Percentiles rank a stretch among this genome's conserved stretches.
Conservation (phyloP, 2,888 invertebrate genomes). For the Phanerotoma sp. region DNA sequence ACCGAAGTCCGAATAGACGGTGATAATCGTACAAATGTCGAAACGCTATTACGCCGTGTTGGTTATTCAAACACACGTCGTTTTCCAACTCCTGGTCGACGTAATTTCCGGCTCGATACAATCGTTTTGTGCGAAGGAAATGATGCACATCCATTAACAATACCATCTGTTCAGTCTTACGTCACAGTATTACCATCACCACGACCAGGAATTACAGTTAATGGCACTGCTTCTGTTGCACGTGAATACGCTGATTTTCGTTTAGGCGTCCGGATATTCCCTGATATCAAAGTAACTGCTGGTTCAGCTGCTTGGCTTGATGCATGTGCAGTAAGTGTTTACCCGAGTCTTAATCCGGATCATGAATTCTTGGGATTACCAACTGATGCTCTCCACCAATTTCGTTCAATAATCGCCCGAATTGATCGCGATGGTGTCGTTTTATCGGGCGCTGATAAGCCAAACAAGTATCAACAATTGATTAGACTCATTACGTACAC, state of each 20-base stretch:
- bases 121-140: slow-evolving; percentile 74
- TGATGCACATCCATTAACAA: slow-evolving; percentile 71
- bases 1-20: slow-evolving; percentile 91
- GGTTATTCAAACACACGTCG: slow-evolving; percentile 90
- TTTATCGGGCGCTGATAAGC: slow-evolving; percentile 75
- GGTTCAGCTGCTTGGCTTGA: slow-evolving; percentile 69
- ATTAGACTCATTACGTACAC: slow-evolving; percentile 86
- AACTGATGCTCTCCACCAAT: slow-evolving; percentile 68
- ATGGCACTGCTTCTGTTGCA: slow-evolving; percentile 80
- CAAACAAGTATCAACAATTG: slow-evolving; percentile 76
- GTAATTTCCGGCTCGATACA: slow-evolving; percentile 82
- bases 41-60: slow-evolving; percentile 80
- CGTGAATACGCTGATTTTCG: slow-evolving; percentile 84
- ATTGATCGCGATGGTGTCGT: slow-evolving; percentile 89
- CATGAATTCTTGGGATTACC: slow-evolving; percentile 87
- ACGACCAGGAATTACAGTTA: slow-evolving; percentile 80
- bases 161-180: slow-evolving; percentile 79
- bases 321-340: slow-evolving; percentile 91
- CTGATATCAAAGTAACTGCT: slow-evolving; percentile 77
- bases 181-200: slow-evolving; percentile 86
- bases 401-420: slow-evolving; percentile 75
- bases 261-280: slow-evolving; percentile 84
- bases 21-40: slow-evolving; percentile 86
- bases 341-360: slow-evolving; percentile 93
- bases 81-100: slow-evolving; percentile 92